Evolutionary conservation across 1,140 invertebrate species (phyloP), one percentile per base, ranked within the genome.

Genomic region (Drosophila novamexicana): DNA sequence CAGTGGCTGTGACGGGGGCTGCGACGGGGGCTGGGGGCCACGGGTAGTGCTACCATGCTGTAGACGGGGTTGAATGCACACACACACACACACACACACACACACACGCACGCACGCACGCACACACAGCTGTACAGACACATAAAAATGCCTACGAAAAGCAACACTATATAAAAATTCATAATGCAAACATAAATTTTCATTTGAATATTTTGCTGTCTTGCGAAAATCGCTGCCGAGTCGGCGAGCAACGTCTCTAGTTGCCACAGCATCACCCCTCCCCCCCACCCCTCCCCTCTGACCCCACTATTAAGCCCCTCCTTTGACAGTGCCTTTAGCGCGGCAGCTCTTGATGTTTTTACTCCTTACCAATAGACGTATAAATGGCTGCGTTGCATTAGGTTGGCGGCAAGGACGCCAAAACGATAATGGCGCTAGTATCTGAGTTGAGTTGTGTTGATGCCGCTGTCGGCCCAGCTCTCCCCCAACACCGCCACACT

Each of bases 151-250:
- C 84, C 84, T 89, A 89, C 78, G 67, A 75, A 71, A 66, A 73
- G 76, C 78, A 85, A 89, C 82, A 91, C 89, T 91, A 90, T 91
- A 90, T 91, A 90, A 91, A 91, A 91, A 90, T 90, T 91, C 90
- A 90, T 91, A 90, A 91, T 90, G 90, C 90, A 91, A 91, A 91
- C 90, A 91, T 91, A 91, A 91, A 91, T 91, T 90, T 91, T 91
- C 90, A 91, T 91, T 91, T 91, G 80, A 91, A 91, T 91, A 88
- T 91, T 82, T 81, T 77, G 89, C 82, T 78, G 80, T 83, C 84
- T 89, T 82, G 83, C 83, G 77, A 83, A 83, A 83, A 86, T 88
- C 79, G 79, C 71, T 79, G 61, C 57, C 47, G 12, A 9, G 22
- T 29, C 75, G 49, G 56, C 58, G 40, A 39, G 47, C 47, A 50